Evolutionary conservation across 2,888 invertebrate species (phyloP), one percentile per base, ranked within the genome.

Genomic region (Melolontha melolontha): DNA sequence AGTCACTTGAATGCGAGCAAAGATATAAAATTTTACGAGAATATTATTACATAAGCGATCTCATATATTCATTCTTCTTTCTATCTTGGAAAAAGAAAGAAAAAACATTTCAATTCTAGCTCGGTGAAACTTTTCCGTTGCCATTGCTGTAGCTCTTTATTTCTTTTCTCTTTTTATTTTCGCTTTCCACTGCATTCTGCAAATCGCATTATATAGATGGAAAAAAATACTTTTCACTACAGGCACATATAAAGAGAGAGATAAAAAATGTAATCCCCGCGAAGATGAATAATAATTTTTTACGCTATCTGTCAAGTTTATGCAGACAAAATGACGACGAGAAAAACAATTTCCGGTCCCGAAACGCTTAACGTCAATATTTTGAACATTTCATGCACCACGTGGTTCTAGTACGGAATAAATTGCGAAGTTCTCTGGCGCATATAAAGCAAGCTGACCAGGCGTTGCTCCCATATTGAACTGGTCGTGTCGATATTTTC

Each of bases 341-440:
- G 22, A 55, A 42, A 62, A 64, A 29, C 50, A 57, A 62, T 68
- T 68, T 62, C 65, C 64, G 55, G 34, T 40, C 39, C 47, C 54
- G 34, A 47, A 14, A 57, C 40, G 41, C 52, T 55, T 67, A 16
- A 47, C 29, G 50, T 49, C 66, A 22, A 52, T 57, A 54, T 63
- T 47, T 16, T 29, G 41, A 41, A 27, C 49, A 17, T 14, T 62
- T 47, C 47, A 39, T 41, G 47, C 29, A 54, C 22, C 52, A 54
- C 27, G 34, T 65, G 65, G 14, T 12, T 5, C 44, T 29, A 10
- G 65, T 54, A 54, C 65, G 34, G 16, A 14, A 52, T 17, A 42
- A 54, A 54, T 65, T 29, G 52, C 22, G 29, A 16, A 16, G 34
- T 34, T 47, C 22, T 8, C 16, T 27, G 44, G n/a, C 22, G 44